Conservation (phyloP, 2,888 invertebrate genomes). For the Bruchidius siliquastri region DNA sequence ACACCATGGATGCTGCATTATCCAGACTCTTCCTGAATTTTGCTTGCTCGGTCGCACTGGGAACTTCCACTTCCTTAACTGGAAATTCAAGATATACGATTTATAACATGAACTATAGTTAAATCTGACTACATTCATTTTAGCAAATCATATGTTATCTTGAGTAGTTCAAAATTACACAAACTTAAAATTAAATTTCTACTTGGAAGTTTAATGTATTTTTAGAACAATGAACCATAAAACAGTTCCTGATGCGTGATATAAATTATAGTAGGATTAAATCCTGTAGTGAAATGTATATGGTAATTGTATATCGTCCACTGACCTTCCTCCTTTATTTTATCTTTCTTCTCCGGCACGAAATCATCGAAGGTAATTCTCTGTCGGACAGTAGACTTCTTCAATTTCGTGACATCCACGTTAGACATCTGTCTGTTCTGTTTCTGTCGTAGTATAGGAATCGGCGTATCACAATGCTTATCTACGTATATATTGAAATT, state of each 20-base stretch:
- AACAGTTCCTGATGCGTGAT: no score
- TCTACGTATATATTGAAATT: slow-evolving; percentile 41
- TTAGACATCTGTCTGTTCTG: slow-evolving; percentile 26
- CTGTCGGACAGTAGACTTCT: slow-evolving; percentile 32
- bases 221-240: no score
- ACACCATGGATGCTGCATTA: slow-evolving; percentile 78
- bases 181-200: no score
- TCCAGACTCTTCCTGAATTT: slow-evolving; percentile 70
- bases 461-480: slow-evolving; percentile 45
- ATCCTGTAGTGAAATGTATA: no score
- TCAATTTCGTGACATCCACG: slow-evolving; percentile 21
- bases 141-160: no score
- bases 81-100: background rate
- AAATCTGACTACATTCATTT: no score
- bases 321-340: slow-evolving; percentile 5
- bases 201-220: no score
- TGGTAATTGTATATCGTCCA: no score
- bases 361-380: slow-evolving; percentile 35
- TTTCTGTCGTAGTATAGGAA: slow-evolving; percentile 26
- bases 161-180: no score
- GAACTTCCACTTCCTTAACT: slow-evolving; percentile 48
- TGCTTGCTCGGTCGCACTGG: slow-evolving; percentile 67
- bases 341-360: background rate
- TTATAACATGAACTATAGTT: no score
- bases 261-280: no score